Percentiles rank a stretch among this genome's conserved stretches.
Evolutionary conservation across 37 sponge, comb jelly and placozoan genomes (phyloP).

Genomic region (Theonella swinhoei): DNA sequence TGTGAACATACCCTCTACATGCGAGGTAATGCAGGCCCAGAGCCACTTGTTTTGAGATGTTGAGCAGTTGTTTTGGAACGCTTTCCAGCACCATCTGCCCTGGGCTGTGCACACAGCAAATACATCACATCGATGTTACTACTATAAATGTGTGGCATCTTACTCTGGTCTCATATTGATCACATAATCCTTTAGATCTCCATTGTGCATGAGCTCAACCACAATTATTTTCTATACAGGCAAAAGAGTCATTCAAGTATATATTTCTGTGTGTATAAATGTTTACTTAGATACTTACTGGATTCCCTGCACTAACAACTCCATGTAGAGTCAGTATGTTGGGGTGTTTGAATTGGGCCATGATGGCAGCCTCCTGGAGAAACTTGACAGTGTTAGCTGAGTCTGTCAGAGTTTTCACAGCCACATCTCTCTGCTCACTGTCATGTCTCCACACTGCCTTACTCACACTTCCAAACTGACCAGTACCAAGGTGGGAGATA

Average conservation of each 20-base stretch:
- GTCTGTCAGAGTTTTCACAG: background rate
- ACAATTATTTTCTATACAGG: slow-evolving; percentile 1
- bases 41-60: slow-evolving; percentile 24
- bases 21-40: slow-evolving; percentile 27
- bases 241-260: background rate
- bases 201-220: background rate
- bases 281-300: slow-evolving; percentile 11
- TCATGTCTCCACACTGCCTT: background rate
- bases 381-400: background rate
- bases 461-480: background rate
- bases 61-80: background rate
- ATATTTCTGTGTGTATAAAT: background rate
- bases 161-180: background rate
- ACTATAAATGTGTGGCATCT: background rate
- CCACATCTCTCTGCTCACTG: background rate
- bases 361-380: slow-evolving; percentile 16
- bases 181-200: background rate
- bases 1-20: slow-evolving; percentile 21
- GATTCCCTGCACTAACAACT: background rate
- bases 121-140: background rate
- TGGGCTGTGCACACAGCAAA: too few relatives aligned
- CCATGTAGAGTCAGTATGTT: background rate
- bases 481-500: background rate
- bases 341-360: slow-evolving; percentile 18
- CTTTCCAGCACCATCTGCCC: background rate